A percentile compares a stretch with the other conserved stretches of the same genome.
These are phyloP conservation scores for Drosophila diplacantha DNA, from an alignment of 2,888 invertebrate species.

Conservation along the genomic window DNA sequence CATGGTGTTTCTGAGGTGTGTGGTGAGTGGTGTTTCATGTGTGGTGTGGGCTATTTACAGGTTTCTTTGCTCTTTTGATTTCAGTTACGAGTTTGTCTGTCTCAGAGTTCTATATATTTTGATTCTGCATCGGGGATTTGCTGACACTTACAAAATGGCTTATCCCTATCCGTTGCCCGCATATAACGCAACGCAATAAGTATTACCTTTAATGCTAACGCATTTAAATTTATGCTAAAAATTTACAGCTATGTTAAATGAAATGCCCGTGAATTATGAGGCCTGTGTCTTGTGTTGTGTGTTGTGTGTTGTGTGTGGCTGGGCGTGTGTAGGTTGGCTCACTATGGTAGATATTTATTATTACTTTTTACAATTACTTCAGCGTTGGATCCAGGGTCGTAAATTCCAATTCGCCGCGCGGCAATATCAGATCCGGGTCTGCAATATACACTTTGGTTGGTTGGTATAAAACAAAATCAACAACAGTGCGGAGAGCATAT, in stretches of 20 bases:
- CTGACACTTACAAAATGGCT: constrained; percentile 43
- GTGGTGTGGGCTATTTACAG: constrained; percentile 26
- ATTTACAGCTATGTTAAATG: constrained; percentile 71
- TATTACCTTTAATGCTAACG: constrained; percentile 52
- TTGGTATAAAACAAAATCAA: constrained; percentile 73
- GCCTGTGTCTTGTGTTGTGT: constrained; percentile 21
- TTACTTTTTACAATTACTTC: constrained; percentile 74
- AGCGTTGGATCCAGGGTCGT: constrained; percentile 77
- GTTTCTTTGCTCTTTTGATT: constrained; percentile 53
- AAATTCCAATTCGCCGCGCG: constrained; percentile 78
- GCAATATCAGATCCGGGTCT: constrained; percentile 78
- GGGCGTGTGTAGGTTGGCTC: constrained; percentile 32
- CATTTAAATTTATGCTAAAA: constrained; percentile 73
- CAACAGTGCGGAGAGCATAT: constrained; percentile 48
- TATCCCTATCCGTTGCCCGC: constrained; percentile 16
- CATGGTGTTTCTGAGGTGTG: neutral
- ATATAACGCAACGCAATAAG: constrained; percentile 21
- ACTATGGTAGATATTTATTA: constrained; percentile 63
- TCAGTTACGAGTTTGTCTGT: constrained; percentile 55
- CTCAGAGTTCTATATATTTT: constrained; percentile 15
- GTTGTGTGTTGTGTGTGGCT: constrained; percentile 12
- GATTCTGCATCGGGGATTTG: constrained; percentile 22
- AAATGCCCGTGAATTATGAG: constrained; percentile 65
- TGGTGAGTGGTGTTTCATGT: constrained; percentile 10
- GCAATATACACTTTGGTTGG: constrained; percentile 78